These are phyloP conservation scores for Penaeus monodon DNA, from an alignment of 2,888 invertebrate genomes.

Conservation along the genomic window DNA sequence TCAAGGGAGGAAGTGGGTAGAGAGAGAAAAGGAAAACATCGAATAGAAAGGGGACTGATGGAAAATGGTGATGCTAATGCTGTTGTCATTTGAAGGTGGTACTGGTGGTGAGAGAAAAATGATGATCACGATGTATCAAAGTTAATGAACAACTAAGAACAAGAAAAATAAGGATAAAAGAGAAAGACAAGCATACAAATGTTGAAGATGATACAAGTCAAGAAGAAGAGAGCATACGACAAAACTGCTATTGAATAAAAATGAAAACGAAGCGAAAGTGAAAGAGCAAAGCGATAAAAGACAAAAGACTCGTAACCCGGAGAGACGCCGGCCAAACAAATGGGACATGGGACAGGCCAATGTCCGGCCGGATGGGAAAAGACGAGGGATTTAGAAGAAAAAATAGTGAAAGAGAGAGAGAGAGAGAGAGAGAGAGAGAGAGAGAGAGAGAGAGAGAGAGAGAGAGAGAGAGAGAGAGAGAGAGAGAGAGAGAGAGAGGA, in stretches of 20 bases:
- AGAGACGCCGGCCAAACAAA: no score
- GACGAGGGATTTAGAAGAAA: slow-evolving; percentile 4
- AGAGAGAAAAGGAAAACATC: neutral
- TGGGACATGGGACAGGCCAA: neutral
- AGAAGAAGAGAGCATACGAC: no score
- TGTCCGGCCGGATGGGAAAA: neutral
- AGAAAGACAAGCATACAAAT: no score
- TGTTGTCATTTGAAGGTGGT: no score
- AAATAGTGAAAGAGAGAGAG: neutral
- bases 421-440: neutral
- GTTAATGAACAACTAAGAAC: no score
- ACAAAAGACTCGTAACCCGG: no score
- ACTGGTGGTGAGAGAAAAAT: no score
- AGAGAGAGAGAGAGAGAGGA: neutral
- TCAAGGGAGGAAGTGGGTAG: neutral
- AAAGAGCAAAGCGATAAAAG: no score
- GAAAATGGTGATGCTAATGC: neutral
- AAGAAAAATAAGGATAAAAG: no score
- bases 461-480: neutral
- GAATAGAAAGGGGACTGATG: neutral
- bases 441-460: neutral
- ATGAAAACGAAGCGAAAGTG: neutral
- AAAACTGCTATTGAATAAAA: no score
- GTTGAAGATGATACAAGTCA: no score
- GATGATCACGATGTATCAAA: no score